Conservation (phyloP, 2,113 vertebrate genomes). For the Proteles cristata region DNA sequence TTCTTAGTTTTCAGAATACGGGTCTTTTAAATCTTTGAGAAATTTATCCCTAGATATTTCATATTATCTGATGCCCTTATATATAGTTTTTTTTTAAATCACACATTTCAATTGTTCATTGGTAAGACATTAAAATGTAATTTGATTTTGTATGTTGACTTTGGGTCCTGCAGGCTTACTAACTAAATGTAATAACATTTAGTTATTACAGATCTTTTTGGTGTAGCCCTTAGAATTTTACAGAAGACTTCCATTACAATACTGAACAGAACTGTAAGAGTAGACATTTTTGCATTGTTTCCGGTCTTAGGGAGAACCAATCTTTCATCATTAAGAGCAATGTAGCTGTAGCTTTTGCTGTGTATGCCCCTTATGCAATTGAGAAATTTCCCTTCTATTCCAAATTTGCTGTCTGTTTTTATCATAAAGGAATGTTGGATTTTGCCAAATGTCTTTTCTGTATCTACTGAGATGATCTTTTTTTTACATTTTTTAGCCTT, state of each 20-base stretch:
- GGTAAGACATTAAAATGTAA: neutral
- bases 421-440: neutral
- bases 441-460: neutral
- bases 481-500: neutral
- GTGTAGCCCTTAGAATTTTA: neutral
- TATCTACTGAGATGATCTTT: neutral
- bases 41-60: neutral
- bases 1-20: neutral
- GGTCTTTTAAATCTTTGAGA: neutral
- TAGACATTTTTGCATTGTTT: neutral
- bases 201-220: neutral
- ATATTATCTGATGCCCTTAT: neutral
- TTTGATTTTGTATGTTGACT: neutral
- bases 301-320: neutral
- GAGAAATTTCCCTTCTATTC: neutral
- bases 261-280: neutral
- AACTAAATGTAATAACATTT: too few species aligned
- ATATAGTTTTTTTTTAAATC: neutral
- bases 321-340: neutral
- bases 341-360: neutral
- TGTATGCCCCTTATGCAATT: neutral
- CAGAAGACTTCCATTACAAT: neutral
- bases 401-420: neutral
- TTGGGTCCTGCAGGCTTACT: neutral
- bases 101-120: neutral